Base-by-base conservation (phyloP, 1,140 invertebrate genomes). In the Drosophila nikananu region DNA sequence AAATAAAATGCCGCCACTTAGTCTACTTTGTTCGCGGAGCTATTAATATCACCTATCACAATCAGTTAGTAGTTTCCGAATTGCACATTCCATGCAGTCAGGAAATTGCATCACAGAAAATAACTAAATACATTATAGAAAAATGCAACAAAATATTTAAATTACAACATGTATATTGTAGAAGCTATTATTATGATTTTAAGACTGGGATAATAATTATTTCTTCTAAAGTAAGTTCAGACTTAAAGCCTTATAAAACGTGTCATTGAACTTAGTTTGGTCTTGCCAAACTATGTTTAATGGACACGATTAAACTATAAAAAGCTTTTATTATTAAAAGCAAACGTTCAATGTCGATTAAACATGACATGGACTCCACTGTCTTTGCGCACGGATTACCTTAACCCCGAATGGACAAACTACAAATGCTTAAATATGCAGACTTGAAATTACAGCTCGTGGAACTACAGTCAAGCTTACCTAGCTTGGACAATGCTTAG, bases 351-450 rank as follows among this genome's bases (percentile, higher is more conserved):
- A 35, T 27, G 25, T 41, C 35, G 49, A 58, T 74, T 73, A 8
- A 51, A 73, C 54, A 23, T 61, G 44, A 15, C 44, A 15, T 42
- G 57, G 27, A 32, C 25, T 27, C 27, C 39, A 73, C 55, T 73
- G 71, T 73, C 54, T 23, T 51, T 52, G 68, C 44, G 37, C 46
- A 61, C 39, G 61, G 71, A 74, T 74, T 74, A 73, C 71, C 46
- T 73, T 74, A 74, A 74, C 71, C 66, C 39, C 37, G 54, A 72
- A 49, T 60, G 55, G 58, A 27, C 54, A 32, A 72, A 51, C 54
- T 55, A 72, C 68, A 39, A 57, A 41, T 72, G 67, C n/a, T 73
- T 51, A 42, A 74, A 61, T 74, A 73, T 73, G 71, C 67, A 61
- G 21, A 73, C 54, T 58, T 51, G 37, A 44, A 73, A 74, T 74